Base-by-base conservation (phyloP, 2,888 invertebrate genomes). In the Silvanus unidentatus region DNA sequence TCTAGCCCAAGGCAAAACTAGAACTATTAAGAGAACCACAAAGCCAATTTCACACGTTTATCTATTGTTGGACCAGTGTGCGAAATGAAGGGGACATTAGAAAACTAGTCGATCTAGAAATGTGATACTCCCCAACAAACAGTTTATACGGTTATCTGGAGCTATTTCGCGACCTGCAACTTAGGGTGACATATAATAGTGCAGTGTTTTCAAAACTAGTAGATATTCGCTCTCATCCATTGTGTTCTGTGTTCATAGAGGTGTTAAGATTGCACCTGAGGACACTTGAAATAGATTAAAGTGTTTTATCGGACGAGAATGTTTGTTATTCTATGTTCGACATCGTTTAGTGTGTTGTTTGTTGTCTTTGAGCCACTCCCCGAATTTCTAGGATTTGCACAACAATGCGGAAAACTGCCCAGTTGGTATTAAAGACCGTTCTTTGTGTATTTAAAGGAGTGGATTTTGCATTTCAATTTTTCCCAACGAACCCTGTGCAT, bases 251-350 rank as follows among this genome's bases (percentile, higher is more conserved):
- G 57, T 56, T 55, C 55, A 55, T 52, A 60, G 58, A 68, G 66
- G 67, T 69, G 68, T 68, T 67, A 66, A 67, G 62, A 65, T 63
- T 64, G 65, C 68, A 69, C 67, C 69, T 69, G 69, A 69, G 59
- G 62, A 64, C 66, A 66, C 66, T 68, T 58, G 65, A 67, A 65
- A 66, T 58, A 66, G 69, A 69, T 69, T 69, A 68, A 67, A 66
- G 65, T 66, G 66, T 65, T 63, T 64, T 62, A 44, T 47, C 42
- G 45, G 44, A 48, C 48, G n/a, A n/a, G n/a, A 51, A 50, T 50
- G 55, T 50, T 41, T n/a, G 45, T 49, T 52, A 47, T 54, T 59
- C 57, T 57, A 50, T 51, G 48, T 47, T 44, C 44, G 52, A 57
- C 57, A 51, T 51, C 58, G 57, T 58, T 57, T 57, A 22, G 4